Conservation (phyloP, 2,113 vertebrate species). For the Lethenteron reissneri region DNA sequence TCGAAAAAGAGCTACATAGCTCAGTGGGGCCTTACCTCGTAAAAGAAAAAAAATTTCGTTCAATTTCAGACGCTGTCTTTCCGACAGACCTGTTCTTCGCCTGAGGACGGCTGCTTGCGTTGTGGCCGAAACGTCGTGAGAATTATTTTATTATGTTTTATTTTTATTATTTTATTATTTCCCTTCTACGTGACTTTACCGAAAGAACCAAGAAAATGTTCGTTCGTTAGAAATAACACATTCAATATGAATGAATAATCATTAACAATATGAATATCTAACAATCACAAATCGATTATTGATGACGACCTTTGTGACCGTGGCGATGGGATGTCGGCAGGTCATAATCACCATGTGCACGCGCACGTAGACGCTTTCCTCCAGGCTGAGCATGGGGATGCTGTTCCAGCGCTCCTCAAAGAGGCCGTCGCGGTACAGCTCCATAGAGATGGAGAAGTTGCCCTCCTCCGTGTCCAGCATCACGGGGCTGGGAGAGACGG, state of each 20-base stretch:
- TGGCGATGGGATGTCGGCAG: background rate
- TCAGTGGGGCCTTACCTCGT: background rate
- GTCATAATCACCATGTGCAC: constrained; percentile 25
- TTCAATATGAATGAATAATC: background rate
- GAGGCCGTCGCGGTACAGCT: constrained; percentile 30
- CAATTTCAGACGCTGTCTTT: background rate
- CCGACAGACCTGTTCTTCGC: too few relatives aligned
- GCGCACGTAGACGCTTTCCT: constrained; percentile 33
- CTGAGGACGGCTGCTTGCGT: too few relatives aligned
- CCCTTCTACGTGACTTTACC: too few relatives aligned
- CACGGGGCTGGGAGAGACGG: constrained; percentile 21
- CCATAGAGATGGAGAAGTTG: constrained; percentile 33
- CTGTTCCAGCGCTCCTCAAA: constrained; percentile 31
- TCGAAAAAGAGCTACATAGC: too few relatives aligned
- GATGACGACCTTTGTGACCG: too few relatives aligned
- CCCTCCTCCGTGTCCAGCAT: constrained; percentile 32
- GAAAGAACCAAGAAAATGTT: background rate
- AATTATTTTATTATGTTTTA: too few relatives aligned
- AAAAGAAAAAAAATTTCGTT: background rate
- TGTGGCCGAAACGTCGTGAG: too few relatives aligned
- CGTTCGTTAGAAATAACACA: background rate
- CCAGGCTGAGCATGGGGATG: constrained; percentile 26
- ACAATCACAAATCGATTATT: too few relatives aligned
- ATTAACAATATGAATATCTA: too few relatives aligned
- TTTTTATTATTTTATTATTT: background rate